Percentiles rank a stretch among this genome's conserved stretches.
These are phyloP conservation scores for Andricus quercusramuli DNA, from an alignment of 2,888 invertebrate species.

Conservation along the genomic window DNA sequence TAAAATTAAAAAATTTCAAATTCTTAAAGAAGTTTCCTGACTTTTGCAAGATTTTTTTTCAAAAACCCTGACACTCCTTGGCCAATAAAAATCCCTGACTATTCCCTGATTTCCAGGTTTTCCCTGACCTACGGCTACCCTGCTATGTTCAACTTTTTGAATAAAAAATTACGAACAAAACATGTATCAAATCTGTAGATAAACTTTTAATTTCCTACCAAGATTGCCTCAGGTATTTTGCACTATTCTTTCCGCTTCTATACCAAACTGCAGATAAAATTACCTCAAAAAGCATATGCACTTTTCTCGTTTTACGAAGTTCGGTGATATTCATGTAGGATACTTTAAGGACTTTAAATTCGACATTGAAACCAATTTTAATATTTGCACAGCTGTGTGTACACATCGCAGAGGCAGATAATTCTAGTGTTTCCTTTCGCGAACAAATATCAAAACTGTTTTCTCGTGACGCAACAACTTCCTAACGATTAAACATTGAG, in stretches of 20 bases:
- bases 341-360: background rate
- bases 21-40: too few relatives aligned
- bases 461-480: background rate
- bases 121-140: too few relatives aligned
- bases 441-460: constrained; percentile 8
- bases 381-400: constrained; percentile 8
- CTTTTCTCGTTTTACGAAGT: background rate
- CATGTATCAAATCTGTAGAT: background rate
- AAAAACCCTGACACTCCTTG: too few relatives aligned
- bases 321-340: background rate
- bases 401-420: background rate
- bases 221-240: background rate
- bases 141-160: background rate
- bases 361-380: background rate
- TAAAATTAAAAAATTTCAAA: too few relatives aligned
- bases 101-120: too few relatives aligned
- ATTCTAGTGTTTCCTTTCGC: background rate
- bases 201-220: background rate
- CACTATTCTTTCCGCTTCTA: background rate
- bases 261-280: background rate
- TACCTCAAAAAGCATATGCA: background rate
- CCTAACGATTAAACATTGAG: background rate
- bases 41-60: too few relatives aligned
- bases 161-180: background rate
- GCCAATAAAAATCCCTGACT: too few relatives aligned